Base-by-base conservation (phyloP, 2,113 vertebrate species). In the Sisor rabdophorus region DNA sequence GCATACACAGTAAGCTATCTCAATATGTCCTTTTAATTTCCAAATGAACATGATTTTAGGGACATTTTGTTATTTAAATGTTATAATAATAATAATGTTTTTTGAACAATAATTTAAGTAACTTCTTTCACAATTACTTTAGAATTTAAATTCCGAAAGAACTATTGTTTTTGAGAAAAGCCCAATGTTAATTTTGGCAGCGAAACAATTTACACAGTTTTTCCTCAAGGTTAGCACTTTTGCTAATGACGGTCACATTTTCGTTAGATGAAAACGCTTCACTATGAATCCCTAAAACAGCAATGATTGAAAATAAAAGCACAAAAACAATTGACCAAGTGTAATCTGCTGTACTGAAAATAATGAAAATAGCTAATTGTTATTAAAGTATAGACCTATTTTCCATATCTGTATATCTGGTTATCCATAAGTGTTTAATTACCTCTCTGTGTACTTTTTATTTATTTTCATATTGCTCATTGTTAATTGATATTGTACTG, bases 201-300 rank as follows among this genome's bases (percentile, higher is more conserved):
- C 7, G 17, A 56, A 55, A 58, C 19, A 6, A 76, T 53, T 67
- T 64, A 76, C 74, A 11, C 52, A 11, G 12, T 47, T 58, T 36
- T 22, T 58, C 24, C 26, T 2, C 8, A 69, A 28, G 40, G 26
- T 24, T 13, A 7, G 59, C 13, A 44, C 11, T 74, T 52, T 6
- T 74, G 24, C 1, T 28, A 30, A 16, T 26, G 17, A 52, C 10
- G 3, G 58, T 74, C 58, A 11, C 19, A 9, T 48, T 61, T 59
- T 60, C 19, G 26, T 26, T n/a, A 7, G 44, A 77, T 12, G 19
- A 52, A 70, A 36, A n/a, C 1, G 8, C 32, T 58, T 30, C 54
- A 69, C 16, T 32, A 22, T 28, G 22, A 8, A 58, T 36, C 48
- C 63, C 55, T 70, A 59, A 59, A 60, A 17, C 20, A 22, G 32